These are phyloP conservation scores for Arctocebus calabarensis DNA, from an alignment of 2,797 vertebrate species.

Conservation along the genomic window DNA sequence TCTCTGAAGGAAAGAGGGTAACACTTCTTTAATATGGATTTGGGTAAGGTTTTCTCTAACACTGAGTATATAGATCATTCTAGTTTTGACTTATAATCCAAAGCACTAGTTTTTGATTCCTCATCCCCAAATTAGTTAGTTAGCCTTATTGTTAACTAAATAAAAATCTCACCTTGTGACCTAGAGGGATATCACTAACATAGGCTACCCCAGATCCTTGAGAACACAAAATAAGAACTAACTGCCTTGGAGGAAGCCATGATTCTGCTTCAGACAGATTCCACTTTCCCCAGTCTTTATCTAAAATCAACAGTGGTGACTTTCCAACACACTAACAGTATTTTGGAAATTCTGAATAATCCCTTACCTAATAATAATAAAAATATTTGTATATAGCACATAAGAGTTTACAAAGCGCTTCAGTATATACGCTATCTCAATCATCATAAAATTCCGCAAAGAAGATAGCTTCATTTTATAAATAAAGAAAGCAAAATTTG, in stretches of 20 bases:
- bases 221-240: not conserved
- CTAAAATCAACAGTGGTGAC: not conserved
- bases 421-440: not conserved
- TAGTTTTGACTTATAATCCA: slow-evolving; percentile 17
- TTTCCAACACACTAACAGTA: slow-evolving; percentile 10
- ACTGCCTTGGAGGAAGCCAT: not conserved
- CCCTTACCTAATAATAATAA: not conserved
- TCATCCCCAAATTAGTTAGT: not conserved
- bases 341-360: not conserved
- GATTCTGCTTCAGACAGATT: not conserved
- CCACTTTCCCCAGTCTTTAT: not conserved
- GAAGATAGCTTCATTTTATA: slow-evolving; percentile 2
- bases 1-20: not conserved
- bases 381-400: not conserved
- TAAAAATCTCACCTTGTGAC: not conserved
- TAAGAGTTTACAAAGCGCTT: not conserved
- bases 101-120: not conserved
- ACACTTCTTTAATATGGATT: not conserved
- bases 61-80: not conserved
- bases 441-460: not conserved
- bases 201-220: not conserved
- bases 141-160: not conserved
- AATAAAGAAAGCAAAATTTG: slow-evolving; percentile 27
- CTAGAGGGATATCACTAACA: not conserved
- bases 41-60: not conserved